phyloP scores from a whole-genome alignment of 2,113 vertebrate genomes.

The Planiliza haematocheilus region DNA sequence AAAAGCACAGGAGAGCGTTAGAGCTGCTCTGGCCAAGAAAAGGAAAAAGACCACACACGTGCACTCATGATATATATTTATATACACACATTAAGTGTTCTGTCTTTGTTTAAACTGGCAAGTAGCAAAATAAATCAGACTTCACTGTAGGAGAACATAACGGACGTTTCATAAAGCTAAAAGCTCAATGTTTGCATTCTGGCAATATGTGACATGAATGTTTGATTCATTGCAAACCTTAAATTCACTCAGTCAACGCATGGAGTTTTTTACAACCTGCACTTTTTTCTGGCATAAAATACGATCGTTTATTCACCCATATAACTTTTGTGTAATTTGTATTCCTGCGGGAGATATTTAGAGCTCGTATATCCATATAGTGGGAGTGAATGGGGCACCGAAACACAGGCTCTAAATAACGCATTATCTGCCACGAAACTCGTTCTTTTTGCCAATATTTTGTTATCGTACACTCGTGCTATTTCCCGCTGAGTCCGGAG shows the following conservation, averaged over 20 bases:
- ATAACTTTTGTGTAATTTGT: too few relatives aligned
- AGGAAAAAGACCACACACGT: slow-evolving; percentile 53
- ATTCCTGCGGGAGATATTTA: too few relatives aligned
- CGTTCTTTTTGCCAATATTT: too few relatives aligned
- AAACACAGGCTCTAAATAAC: too few relatives aligned
- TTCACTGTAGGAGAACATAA: neutral
- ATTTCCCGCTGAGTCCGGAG: too few relatives aligned
- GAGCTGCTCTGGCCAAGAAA: slow-evolving; percentile 28
- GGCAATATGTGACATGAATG: slow-evolving; percentile 18
- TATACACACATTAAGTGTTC: slow-evolving; percentile 29
- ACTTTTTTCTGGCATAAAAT: too few relatives aligned
- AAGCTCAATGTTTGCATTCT: slow-evolving; percentile 22
- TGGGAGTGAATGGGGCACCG: too few relatives aligned
- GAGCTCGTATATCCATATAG: too few relatives aligned
- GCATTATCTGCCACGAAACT: too few relatives aligned
- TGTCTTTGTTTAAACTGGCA: slow-evolving; percentile 53
- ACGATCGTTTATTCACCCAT: too few relatives aligned
- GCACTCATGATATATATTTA: neutral
- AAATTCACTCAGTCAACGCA: slow-evolving; percentile 31
- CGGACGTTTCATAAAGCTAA: neutral
- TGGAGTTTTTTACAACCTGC: too few relatives aligned
- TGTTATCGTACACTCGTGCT: too few relatives aligned
- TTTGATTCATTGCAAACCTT: slow-evolving; percentile 23
- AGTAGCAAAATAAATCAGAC: slow-evolving; percentile 51
- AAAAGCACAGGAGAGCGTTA: slow-evolving; percentile 27